phyloP scores from a whole-genome alignment of 2,797 vertebrate species.

The Scyliorhinus canicula region DNA sequence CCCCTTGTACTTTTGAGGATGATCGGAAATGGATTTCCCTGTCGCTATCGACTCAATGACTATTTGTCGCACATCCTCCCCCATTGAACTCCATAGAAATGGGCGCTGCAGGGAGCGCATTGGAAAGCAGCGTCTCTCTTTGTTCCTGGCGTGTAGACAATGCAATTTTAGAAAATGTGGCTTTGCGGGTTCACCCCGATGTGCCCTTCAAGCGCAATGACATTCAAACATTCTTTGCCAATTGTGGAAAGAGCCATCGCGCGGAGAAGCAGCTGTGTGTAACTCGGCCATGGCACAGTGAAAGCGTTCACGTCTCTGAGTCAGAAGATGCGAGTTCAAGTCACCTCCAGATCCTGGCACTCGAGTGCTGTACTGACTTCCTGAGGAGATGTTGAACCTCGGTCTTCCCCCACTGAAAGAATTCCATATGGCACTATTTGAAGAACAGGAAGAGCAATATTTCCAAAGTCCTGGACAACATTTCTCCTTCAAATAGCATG shows the following conservation, averaged over 20 bases:
- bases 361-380: background rate
- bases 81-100: background rate
- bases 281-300: background rate
- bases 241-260: background rate
- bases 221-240: background rate
- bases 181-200: no score
- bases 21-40: background rate
- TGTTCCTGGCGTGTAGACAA: no score
- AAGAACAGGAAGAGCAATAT: background rate
- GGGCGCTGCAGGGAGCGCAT: background rate
- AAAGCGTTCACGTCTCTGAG: background rate
- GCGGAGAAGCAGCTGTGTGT: background rate
- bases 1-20: background rate
- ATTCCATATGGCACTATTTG: background rate
- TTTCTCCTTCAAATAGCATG: background rate
- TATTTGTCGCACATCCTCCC: background rate
- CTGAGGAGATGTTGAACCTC: background rate
- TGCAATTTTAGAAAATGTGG: no score
- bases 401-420: background rate
- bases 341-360: background rate
- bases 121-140: background rate
- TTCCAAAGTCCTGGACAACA: background rate
- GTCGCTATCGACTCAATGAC: background rate
- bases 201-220: background rate
- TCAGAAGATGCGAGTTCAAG: background rate